phyloP scores from a whole-genome alignment of 1,140 invertebrate genomes.

The Aplysia californica region DNA sequence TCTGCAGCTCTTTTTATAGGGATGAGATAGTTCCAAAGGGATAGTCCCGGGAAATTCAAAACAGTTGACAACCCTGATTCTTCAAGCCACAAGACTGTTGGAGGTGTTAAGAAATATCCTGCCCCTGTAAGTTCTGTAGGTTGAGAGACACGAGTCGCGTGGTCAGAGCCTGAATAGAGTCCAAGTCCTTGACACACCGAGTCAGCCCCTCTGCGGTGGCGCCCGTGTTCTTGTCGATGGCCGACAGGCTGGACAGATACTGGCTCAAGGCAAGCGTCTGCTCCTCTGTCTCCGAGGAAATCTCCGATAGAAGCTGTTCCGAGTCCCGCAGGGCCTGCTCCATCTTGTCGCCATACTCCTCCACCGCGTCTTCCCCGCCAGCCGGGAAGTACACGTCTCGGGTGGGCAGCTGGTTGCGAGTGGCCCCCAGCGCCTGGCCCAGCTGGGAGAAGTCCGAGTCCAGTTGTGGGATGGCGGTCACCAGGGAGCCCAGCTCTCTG shows the following conservation, averaged over 20 bases:
- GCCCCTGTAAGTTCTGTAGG: conserved; percentile 10
- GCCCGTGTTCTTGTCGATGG: neutral
- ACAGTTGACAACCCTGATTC: no score
- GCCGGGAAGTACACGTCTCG: conserved; percentile 49
- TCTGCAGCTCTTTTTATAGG: no score
- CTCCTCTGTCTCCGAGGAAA: neutral
- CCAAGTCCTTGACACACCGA: neutral
- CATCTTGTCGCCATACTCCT: neutral
- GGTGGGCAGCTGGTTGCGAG: conserved; percentile 52
- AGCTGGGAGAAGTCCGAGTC: conserved; percentile 42
- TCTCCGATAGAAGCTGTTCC: conserved; percentile 6
- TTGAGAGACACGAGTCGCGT: neutral
- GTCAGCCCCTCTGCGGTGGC: neutral
- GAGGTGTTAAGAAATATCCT: no score
- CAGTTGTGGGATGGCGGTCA: conserved; percentile 38
- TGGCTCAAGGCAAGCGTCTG: neutral
- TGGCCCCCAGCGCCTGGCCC: conserved; percentile 50
- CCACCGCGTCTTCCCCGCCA: conserved; percentile 28
- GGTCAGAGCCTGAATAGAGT: neutral
- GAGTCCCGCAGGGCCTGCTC: neutral
- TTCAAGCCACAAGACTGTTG: no score
- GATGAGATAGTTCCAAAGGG: no score
- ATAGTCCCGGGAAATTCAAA: no score
- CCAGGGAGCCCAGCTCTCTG: conserved; percentile 40
- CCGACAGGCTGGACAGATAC: neutral